phyloP scores from a whole-genome alignment of 92 coral and sea anemone genomes.

The Actinernus sp. region DNA sequence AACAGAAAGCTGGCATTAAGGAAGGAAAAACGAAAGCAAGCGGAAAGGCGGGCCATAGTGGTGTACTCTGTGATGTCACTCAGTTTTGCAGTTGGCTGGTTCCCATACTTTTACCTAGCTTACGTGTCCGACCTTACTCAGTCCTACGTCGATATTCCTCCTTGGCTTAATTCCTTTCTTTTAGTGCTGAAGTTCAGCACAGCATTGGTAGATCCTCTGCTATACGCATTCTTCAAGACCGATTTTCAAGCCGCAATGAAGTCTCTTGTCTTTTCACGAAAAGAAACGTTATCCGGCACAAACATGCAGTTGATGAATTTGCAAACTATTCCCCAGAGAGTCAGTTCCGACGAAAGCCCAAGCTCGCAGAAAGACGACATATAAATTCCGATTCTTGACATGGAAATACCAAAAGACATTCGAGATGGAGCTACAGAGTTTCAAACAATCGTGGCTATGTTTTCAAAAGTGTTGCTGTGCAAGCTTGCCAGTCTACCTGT shows the following conservation, averaged over 20 bases:
- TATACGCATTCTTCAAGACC: slow-evolving; percentile 47
- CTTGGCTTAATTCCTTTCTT: slow-evolving; percentile 19
- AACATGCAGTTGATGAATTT: not conserved
- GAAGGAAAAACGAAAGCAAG: slow-evolving; percentile 32
- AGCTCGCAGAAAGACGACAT: not conserved
- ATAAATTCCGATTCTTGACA: too few relatives aligned
- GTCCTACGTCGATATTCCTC: slow-evolving; percentile 1
- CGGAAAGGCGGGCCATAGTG: slow-evolving; percentile 45
- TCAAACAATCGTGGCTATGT: too few relatives aligned
- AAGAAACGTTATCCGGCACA: not conserved
- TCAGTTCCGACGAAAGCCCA: not conserved
- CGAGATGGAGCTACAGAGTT: too few relatives aligned
- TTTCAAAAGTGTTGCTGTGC: too few relatives aligned
- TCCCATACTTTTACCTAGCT: slow-evolving; percentile 47
- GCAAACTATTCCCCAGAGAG: not conserved
- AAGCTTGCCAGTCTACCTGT: too few relatives aligned
- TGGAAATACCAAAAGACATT: too few relatives aligned
- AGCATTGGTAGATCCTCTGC: slow-evolving; percentile 43
- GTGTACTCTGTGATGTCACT: slow-evolving; percentile 56
- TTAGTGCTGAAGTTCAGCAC: slow-evolving; percentile 60
- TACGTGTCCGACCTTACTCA: slow-evolving; percentile 16
- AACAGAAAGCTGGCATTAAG: slow-evolving; percentile 11
- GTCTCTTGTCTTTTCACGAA: not conserved
- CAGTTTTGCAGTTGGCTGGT: slow-evolving; percentile 57
- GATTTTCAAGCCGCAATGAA: slow-evolving; percentile 48